A percentile compares a stretch with the other conserved stretches of the same genome.
These are phyloP conservation scores for Hetaerina americana DNA, from an alignment of 1,140 invertebrate genomes.

Conservation along the genomic window DNA sequence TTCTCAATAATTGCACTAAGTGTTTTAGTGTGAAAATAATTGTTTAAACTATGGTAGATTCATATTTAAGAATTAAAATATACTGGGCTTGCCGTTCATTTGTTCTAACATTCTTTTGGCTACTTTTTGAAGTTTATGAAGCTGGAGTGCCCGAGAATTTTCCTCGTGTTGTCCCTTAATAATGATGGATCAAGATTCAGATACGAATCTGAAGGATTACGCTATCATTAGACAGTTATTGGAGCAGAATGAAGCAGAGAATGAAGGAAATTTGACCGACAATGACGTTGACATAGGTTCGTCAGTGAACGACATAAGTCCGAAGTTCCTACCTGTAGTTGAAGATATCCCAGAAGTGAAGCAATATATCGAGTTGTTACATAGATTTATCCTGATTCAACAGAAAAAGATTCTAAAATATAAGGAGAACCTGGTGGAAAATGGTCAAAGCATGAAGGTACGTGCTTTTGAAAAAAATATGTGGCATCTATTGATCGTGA, in stretches of 20 bases:
- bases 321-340: not conserved
- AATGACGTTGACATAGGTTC: not conserved
- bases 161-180: not conserved
- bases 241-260: not conserved
- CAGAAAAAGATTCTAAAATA: not conserved
- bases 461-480: not conserved
- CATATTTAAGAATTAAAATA: not conserved
- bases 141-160: not conserved
- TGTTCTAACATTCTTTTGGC: not conserved
- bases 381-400: not conserved
- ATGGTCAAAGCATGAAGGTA: not conserved
- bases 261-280: not conserved
- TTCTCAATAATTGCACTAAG: not conserved
- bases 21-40: not conserved
- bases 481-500: no score
- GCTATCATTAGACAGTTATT: not conserved
- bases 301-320: not conserved
- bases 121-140: slow-evolving; percentile 1
- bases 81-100: not conserved
- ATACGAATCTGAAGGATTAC: not conserved
- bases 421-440: not conserved
- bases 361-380: not conserved
- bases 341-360: not conserved
- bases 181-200: not conserved
- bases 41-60: not conserved